Percentiles rank a stretch among this genome's conserved stretches.
Conservation (phyloP, 2,888 invertebrate species). For the Pherbina coryleti region DNA sequence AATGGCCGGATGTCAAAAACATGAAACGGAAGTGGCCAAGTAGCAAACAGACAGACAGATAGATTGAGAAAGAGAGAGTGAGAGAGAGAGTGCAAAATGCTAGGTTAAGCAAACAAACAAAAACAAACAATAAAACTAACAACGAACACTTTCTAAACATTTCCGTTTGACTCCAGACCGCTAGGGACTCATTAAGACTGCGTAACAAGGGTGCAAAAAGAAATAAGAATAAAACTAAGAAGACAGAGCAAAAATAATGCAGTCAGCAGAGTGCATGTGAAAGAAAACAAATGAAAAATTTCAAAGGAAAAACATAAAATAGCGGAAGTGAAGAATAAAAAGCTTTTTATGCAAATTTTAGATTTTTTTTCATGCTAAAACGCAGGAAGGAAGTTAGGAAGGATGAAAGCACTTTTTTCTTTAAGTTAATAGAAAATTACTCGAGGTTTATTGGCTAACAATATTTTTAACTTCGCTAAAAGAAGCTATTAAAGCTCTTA, state of each 20-base stretch:
- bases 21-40: slow-evolving; percentile 15
- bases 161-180: background rate
- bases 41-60: background rate
- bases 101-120: background rate
- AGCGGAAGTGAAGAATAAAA: background rate
- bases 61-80: background rate
- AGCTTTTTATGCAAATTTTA: too few species aligned
- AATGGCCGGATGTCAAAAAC: background rate
- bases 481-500: too few species aligned
- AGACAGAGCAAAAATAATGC: background rate
- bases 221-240: background rate
- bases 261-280: background rate
- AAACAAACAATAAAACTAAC: background rate
- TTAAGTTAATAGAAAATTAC: too few species aligned
- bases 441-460: too few species aligned
- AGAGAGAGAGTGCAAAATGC: slow-evolving; percentile 1
- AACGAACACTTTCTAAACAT: background rate
- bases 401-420: too few species aligned
- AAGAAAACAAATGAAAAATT: background rate
- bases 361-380: too few species aligned
- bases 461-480: too few species aligned
- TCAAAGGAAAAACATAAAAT: background rate
- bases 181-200: slow-evolving; percentile 14
- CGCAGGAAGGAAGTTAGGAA: too few species aligned
- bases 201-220: background rate